Base-by-base conservation (phyloP, 2,113 vertebrate genomes). In the Pygoscelis adeliae region DNA sequence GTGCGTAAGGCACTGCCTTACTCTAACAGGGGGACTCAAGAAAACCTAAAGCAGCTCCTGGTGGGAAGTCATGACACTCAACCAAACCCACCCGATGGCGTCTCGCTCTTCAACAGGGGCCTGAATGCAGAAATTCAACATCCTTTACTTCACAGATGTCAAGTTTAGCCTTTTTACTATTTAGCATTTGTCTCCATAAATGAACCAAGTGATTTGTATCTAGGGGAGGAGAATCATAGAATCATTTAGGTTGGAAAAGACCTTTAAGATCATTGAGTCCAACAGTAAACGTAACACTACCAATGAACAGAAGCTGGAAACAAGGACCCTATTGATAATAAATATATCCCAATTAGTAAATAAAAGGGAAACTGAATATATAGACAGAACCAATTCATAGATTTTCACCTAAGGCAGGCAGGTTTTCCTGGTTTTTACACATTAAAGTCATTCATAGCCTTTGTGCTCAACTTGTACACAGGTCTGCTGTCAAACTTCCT, bases 41-140 rank as follows among this genome's bases (percentile, higher is more conserved):
- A 49, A 58, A 76, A 62, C 18, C 49, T 30, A 8, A 18, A 88
- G 66, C 55, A 56, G 59, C 70, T 90, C 30, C 50, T 61, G 73
- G 26, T 38, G 26, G 50, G 40, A 46, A 34, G 17, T 20, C 34
- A 1, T 0, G 26, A 34, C 15, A 15, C 49, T 44, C 63, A 90
- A 23, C 30, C 9, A 2, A 76, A n/a, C 52, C n/a, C 65, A 71
- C 5, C 23, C 1, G 2, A 49, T 13, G 38, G 17, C 7, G 1
- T 30, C 81, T 25, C 2, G 0, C 55, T n/a, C 74, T 46, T 49
- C n/a, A 29, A 7, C 0, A 0, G 49, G 23, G 36, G 44, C 23
- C 34, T 52, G 25, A 46, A 27, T 12, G 26, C 36, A 63, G 70
- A 18, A 82, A 21, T 71, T 18, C 23, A n/a, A 13, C 25, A 56